A percentile compares a stretch with the other conserved stretches of the same genome.
These are phyloP conservation scores for Artemia sinica DNA, from an alignment of 2,888 invertebrate genomes.

Conservation along the genomic window DNA sequence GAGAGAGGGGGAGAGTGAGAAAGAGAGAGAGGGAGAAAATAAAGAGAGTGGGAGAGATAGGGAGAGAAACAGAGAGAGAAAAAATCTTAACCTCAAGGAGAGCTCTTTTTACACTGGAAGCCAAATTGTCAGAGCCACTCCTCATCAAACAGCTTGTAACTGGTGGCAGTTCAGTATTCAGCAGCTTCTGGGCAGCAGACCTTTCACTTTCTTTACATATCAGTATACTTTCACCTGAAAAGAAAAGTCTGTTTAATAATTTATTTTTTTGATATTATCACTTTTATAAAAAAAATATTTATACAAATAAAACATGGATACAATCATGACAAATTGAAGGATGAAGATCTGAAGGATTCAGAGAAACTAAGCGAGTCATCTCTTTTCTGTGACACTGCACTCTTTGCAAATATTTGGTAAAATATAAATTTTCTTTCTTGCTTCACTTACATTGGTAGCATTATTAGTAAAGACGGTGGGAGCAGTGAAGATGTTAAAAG, in stretches of 20 bases:
- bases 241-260: constrained; percentile 5
- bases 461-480: no score
- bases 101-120: constrained; percentile 37
- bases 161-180: constrained; percentile 48
- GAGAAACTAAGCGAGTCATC: no score
- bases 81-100: constrained; percentile 34
- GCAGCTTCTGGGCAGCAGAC: constrained; percentile 47
- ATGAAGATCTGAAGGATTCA: no score
- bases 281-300: not conserved
- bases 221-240: constrained; percentile 69
- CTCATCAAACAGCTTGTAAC: constrained; percentile 63
- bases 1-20: no score
- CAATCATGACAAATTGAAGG: not conserved
- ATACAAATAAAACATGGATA: constrained; percentile 7
- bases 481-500: no score
- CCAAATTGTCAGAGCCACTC: constrained; percentile 30
- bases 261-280: not conserved
- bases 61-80: no score
- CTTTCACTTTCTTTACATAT: constrained; percentile 62
- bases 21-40: no score
- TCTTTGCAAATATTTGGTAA: no score
- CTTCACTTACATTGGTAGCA: no score
- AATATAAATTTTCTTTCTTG: no score
- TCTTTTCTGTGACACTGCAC: no score
- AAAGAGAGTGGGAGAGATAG: no score